phyloP scores from a whole-genome alignment of 2,888 invertebrate genomes.

The Minunthozetes semirufus region DNA sequence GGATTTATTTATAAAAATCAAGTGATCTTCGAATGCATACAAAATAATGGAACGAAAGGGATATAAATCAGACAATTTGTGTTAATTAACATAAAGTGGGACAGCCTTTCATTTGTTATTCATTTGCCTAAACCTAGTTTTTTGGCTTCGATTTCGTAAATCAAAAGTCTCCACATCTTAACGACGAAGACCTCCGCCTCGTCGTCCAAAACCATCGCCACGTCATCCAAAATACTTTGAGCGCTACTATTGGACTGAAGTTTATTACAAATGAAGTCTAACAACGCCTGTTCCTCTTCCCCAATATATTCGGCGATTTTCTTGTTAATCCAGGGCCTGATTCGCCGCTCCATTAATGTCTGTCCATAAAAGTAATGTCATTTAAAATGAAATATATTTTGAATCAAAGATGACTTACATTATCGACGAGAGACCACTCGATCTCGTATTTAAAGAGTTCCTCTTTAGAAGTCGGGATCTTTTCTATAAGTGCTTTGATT shows the following conservation, averaged over 20 bases:
- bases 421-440: conserved; percentile 77
- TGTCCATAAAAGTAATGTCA: conserved; percentile 41
- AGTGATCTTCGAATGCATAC: no score
- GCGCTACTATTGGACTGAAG: conserved; percentile 88
- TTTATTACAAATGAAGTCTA: conserved; percentile 99
- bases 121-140: conserved; percentile 77
- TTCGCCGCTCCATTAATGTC: conserved; percentile 87
- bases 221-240: conserved; percentile 91
- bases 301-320: conserved; percentile 99
- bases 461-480: conserved; percentile 95
- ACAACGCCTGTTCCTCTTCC: conserved; percentile 93
- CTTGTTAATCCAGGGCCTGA: conserved; percentile 99
- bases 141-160: conserved; percentile 99
- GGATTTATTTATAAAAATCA: no score
- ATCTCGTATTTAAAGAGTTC: conserved; percentile 90
- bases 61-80: not conserved
- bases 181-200: conserved; percentile 99
- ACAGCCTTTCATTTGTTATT: not conserved
- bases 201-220: conserved; percentile 98
- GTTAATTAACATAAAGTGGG: not conserved
- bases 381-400: conserved; percentile 38
- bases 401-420: conserved; percentile 51
- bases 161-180: conserved; percentile 99
- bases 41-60: not conserved
- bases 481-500: conserved; percentile 94